Evolutionary conservation across 2,888 invertebrate species (phyloP).

Genomic region (Agrenia bidenticulata): DNA sequence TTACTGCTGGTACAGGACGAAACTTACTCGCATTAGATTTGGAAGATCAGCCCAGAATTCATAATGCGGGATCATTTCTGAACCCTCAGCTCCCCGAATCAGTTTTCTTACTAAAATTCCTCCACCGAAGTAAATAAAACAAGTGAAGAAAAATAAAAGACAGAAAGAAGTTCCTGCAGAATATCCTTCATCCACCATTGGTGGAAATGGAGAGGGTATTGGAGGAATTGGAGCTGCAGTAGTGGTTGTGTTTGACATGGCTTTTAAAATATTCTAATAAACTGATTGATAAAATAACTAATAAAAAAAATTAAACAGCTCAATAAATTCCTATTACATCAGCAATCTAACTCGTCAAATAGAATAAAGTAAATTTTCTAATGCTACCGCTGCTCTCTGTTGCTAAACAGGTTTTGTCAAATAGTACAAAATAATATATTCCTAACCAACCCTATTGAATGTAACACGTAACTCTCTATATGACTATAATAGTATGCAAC

Average conservation of each 20-base stretch:
- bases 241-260: not conserved
- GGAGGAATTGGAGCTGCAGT: conserved; percentile 5
- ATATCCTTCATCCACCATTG: conserved; percentile 55
- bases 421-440: too few species aligned
- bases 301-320: too few species aligned
- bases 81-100: conserved; percentile 70
- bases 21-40: conserved; percentile 65
- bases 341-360: too few species aligned
- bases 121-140: conserved; percentile 65
- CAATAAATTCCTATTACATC: too few species aligned
- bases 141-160: conserved; percentile 64
- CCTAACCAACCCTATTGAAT: too few species aligned
- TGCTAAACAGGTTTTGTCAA: too few species aligned
- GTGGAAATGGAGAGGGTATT: conserved; percentile 8
- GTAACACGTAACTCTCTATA: too few species aligned
- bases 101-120: conserved; percentile 68
- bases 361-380: too few species aligned
- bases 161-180: conserved; percentile 67
- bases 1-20: not conserved
- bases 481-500: too few species aligned
- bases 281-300: too few species aligned
- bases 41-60: conserved; percentile 73
- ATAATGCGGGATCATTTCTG: conserved; percentile 72
- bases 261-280: too few species aligned
- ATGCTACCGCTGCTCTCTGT: too few species aligned